Conservation (phyloP, 2,797 vertebrate genomes). For the Propithecus perrieri region DNA sequence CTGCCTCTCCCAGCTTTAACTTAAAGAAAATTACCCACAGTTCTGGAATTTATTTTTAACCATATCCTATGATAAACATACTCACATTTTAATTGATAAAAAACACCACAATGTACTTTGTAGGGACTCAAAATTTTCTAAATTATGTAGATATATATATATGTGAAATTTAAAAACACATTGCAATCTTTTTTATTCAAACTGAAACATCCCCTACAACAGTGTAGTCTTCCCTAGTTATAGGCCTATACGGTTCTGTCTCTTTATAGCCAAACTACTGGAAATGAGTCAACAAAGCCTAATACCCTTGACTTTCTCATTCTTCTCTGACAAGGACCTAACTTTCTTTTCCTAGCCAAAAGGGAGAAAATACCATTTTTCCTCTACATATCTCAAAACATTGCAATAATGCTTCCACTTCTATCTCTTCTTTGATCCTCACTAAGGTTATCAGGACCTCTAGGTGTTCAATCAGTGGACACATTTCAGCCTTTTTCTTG, state of each 20-base stretch:
- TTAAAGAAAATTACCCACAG: not conserved
- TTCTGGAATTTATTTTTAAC: not conserved
- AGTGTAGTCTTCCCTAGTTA: not conserved
- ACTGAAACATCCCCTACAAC: not conserved
- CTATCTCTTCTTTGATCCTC: not conserved
- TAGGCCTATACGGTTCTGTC: not conserved
- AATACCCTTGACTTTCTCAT: not conserved
- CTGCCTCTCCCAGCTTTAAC: not conserved
- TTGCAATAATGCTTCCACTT: not conserved
- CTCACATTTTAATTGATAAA: constrained; percentile 1
- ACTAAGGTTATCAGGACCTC: not conserved
- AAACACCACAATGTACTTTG: not conserved
- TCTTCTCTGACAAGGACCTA: not conserved
- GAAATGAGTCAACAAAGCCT: not conserved
- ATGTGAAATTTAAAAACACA: not conserved
- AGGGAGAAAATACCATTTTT: not conserved
- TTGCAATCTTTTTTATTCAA: not conserved
- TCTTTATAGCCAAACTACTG: not conserved
- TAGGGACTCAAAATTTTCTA: not conserved
- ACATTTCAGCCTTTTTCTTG: not conserved
- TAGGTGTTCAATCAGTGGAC: not conserved
- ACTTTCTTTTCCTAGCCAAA: not conserved
- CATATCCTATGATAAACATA: not conserved
- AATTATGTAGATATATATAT: not conserved
- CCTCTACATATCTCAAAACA: not conserved